Conservation (phyloP, 1,140 invertebrate species). For the Orius insidiosus region DNA sequence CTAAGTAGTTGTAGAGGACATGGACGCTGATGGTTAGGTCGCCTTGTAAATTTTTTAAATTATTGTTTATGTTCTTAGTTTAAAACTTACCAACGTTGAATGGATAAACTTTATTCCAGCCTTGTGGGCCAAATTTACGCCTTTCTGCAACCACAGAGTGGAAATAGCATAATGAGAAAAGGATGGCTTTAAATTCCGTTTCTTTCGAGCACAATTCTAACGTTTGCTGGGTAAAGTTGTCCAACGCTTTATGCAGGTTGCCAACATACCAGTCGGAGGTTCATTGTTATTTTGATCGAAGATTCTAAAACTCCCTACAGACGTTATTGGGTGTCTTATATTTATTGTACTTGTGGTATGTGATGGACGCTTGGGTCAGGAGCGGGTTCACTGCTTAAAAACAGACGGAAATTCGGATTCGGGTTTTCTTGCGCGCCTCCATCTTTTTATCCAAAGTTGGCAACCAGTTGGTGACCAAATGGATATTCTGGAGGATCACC, state of each 20-base stretch:
- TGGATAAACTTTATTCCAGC: slow-evolving; percentile 69
- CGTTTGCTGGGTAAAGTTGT: slow-evolving; percentile 87
- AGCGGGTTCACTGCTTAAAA: slow-evolving; percentile 52
- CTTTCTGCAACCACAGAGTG: slow-evolving; percentile 86
- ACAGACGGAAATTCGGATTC: slow-evolving; percentile 50
- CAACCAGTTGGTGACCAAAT: slow-evolving; percentile 80
- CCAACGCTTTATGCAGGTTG: slow-evolving; percentile 87
- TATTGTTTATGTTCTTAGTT: not conserved
- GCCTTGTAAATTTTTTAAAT: slow-evolving; percentile 33
- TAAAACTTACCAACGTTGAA: slow-evolving; percentile 30
- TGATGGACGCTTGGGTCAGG: slow-evolving; percentile 38
- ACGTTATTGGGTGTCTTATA: slow-evolving; percentile 1
- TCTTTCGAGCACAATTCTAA: slow-evolving; percentile 86
- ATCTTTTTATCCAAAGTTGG: slow-evolving; percentile 77
- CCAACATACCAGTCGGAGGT: slow-evolving; percentile 83
- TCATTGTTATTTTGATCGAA: slow-evolving; percentile 95
- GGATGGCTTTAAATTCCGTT: slow-evolving; percentile 80
- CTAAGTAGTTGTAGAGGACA: slow-evolving; percentile 84
- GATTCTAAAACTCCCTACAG: slow-evolving; percentile 72
- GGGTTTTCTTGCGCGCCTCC: slow-evolving; percentile 53
- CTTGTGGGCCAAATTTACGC: slow-evolving; percentile 85
- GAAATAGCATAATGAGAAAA: slow-evolving; percentile 89
- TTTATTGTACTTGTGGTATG: slow-evolving; percentile 38
- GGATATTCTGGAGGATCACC: slow-evolving; percentile 85
- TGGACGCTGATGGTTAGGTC: slow-evolving; percentile 85